A percentile compares a stretch with the other conserved stretches of the same genome.
These are phyloP conservation scores for Oreochromis tanganicae DNA, from an alignment of 2,113 vertebrate genomes.

Conservation along the genomic window DNA sequence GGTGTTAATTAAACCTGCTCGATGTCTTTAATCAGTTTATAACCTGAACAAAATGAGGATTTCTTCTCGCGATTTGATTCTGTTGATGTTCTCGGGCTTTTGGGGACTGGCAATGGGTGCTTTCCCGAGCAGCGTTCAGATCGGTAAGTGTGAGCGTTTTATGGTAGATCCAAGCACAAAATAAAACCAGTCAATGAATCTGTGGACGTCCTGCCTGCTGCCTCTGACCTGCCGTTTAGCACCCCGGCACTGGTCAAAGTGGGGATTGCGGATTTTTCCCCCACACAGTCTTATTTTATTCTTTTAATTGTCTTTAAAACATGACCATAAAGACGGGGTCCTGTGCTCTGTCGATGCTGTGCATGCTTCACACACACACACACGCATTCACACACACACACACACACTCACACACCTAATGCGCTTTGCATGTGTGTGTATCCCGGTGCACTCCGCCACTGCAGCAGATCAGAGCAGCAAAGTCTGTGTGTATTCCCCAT, in stretches of 20 bases:
- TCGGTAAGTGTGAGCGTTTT: constrained; percentile 75
- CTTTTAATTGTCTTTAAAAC: background rate
- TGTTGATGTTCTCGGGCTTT: constrained; percentile 89
- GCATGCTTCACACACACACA: background rate
- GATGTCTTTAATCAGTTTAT: constrained; percentile 83
- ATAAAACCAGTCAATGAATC: constrained; percentile 5
- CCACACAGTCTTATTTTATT: background rate
- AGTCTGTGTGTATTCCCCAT: constrained; percentile 29
- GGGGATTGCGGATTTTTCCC: background rate
- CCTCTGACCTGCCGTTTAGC: background rate
- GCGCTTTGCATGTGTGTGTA: constrained; percentile 39
- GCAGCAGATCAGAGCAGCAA: constrained; percentile 61
- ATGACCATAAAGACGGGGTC: background rate
- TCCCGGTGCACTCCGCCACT: constrained; percentile 55
- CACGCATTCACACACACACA: background rate
- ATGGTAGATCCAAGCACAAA: background rate
- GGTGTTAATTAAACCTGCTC: constrained; percentile 68
- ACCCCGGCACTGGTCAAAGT: constrained; percentile 7
- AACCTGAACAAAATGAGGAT: constrained; percentile 92
- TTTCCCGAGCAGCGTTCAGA: constrained; percentile 97
- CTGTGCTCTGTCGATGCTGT: background rate
- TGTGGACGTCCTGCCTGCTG: constrained; percentile 30
- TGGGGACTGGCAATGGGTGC: constrained; percentile 91
- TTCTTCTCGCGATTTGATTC: constrained; percentile 86
- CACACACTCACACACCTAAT: background rate